Evolutionary conservation across 2,888 invertebrate species (phyloP), one percentile per base, ranked within the genome.

Genomic region (Luperina nickerlii): DNA sequence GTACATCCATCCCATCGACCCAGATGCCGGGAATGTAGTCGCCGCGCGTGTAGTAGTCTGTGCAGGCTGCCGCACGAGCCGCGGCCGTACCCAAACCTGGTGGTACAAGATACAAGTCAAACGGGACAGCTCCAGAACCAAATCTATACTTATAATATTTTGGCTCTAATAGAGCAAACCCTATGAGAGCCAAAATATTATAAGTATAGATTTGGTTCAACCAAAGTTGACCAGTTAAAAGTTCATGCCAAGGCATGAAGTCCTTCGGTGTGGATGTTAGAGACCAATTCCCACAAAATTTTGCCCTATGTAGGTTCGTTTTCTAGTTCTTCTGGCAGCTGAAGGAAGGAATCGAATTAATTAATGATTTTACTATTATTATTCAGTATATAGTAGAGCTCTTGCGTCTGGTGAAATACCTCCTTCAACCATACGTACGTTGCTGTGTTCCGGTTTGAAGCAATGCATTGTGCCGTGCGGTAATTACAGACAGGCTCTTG

Each of bases 1-100:
- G 42, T 11, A 81, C 77, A 48, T 81, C 80, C 80, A 81, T 81
- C 3, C 80, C 80, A 20, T 81, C 83, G 15, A 42, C n/a, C 83
- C 80, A 81, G 20, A 81, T 1, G 2, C 80, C 80, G 13, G 80
- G 80, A n/a, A 81, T 81, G 57, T 63, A 83, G 48, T 77, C 0
- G 8, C 45, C 83, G 11, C 83, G 80, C 20, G 7, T 18, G n/a
- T 63, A 83, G 63, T 69, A 83, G 18, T 81, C 54, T n/a, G 63
- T 77, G 68, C 15, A 11, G 27, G 80, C 80, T 27, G 80, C 7
- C 3, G 83, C 13, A n/a, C 80, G 80, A 8, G 0, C 5, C 2
- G 38, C 2, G 18, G 62, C 0, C 15, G 80, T 81, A 9, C 80
- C 80, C 48, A 81, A 63, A 57, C 77, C 80, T 81, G 48, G 3